Evolutionary conservation across 1,140 invertebrate species (phyloP).

Genomic region (Eurosta solidaginis): DNA sequence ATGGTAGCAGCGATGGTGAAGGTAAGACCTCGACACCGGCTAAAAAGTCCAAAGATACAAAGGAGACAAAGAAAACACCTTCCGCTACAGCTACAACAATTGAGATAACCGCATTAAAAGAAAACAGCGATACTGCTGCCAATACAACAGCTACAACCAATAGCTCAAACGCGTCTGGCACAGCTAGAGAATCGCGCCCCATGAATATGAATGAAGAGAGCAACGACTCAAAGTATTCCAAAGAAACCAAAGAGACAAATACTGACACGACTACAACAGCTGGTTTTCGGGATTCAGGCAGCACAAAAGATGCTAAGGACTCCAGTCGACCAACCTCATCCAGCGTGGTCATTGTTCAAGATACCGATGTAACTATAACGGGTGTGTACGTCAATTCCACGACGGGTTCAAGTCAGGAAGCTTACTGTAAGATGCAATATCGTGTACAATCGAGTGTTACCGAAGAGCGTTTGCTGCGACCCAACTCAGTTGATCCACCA

Average conservation of each 20-base stretch:
- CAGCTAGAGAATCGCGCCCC: constrained; percentile 31
- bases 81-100: not conserved
- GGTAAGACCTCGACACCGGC: constrained; percentile 22
- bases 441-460: constrained; percentile 61
- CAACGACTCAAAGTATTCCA: constrained; percentile 62
- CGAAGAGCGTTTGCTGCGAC: constrained; percentile 64
- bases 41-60: constrained; percentile 33
- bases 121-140: not conserved
- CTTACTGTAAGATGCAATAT: constrained; percentile 84
- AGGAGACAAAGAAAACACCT: not conserved
- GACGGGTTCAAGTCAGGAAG: constrained; percentile 77
- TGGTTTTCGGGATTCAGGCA: constrained; percentile 49
- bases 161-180: not conserved
- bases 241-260: constrained; percentile 67
- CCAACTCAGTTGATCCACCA: constrained; percentile 77
- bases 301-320: constrained; percentile 53
- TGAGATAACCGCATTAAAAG: not conserved
- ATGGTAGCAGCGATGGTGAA: constrained; percentile 58
- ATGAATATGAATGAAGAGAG: constrained; percentile 51
- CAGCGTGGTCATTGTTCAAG: constrained; percentile 75
- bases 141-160: constrained; percentile 27
- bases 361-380: constrained; percentile 84
- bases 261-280: constrained; percentile 52
- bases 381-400: constrained; percentile 77
- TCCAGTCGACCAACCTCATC: constrained; percentile 57